These are phyloP conservation scores for Drepana falcataria DNA, from an alignment of 2,888 invertebrate species.

Conservation along the genomic window DNA sequence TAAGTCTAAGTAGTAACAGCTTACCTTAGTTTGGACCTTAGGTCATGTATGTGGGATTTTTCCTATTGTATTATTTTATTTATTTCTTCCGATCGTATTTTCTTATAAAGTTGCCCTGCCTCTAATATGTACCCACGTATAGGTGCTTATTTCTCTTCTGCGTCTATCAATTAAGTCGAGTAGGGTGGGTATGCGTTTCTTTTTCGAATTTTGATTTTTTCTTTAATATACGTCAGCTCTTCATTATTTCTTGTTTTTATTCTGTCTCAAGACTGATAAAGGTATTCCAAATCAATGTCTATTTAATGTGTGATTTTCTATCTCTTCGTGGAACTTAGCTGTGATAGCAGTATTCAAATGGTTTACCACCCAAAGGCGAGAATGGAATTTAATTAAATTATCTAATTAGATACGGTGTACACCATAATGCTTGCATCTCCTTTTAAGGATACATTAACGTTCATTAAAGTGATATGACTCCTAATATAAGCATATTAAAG, in stretches of 20 bases:
- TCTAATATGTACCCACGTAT: no score
- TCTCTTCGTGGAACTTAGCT: conserved; percentile 21
- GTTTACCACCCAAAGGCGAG: conserved; percentile 67
- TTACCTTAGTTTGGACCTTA: no score
- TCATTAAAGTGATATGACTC: conserved; percentile 18
- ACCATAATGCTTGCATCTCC: conserved; percentile 61
- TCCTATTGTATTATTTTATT: no score
- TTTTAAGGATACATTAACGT: conserved; percentile 27
- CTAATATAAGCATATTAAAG: conserved; percentile 22
- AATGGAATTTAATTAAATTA: conserved; percentile 64
- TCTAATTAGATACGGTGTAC: conserved; percentile 68
- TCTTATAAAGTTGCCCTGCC: no score
- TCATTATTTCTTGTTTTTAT: conserved; percentile 1
- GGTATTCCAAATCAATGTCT: not conserved
- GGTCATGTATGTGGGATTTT: no score
- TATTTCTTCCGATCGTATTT: no score
- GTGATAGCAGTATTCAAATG: conserved; percentile 47
- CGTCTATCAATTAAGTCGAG: no score
- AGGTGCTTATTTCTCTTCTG: no score
- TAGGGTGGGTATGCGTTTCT: no score
- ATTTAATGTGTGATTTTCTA: not conserved
- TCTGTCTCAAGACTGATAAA: no score
- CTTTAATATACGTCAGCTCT: not conserved
- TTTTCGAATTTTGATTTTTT: not conserved
- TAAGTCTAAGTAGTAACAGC: no score